Percentiles rank a stretch among this genome's conserved stretches.
Evolutionary conservation across 2,797 vertebrate genomes (phyloP).

Genomic region (Pseudomugil tenellus): DNA sequence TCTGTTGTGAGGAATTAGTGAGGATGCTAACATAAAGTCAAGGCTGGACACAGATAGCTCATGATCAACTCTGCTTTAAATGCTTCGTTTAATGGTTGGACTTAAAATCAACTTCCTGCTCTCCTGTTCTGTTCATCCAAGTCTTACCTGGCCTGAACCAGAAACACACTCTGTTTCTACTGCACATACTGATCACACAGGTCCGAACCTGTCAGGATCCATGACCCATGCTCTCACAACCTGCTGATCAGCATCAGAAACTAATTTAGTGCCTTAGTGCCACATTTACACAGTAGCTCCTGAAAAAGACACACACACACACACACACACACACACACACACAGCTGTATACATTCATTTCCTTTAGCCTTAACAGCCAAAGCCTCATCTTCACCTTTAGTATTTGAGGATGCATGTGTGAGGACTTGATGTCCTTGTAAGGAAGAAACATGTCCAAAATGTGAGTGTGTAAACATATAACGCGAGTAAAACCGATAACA

Average conservation of each 20-base stretch:
- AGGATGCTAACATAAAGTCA: slow-evolving; percentile 18
- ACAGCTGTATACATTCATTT: slow-evolving; percentile 5
- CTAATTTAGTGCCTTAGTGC: not conserved
- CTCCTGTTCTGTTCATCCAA: not conserved
- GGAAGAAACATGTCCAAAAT: not conserved
- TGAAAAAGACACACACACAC: not conserved
- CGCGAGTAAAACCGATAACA: not conserved
- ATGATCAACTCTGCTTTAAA: slow-evolving; percentile 18
- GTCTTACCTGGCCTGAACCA: slow-evolving; percentile 11
- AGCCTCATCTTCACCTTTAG: not conserved
- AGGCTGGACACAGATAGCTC: slow-evolving; percentile 19
- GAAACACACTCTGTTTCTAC: not conserved
- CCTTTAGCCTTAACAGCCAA: not conserved
- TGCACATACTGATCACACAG: not conserved
- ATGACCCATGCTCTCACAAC: slow-evolving; percentile 6
- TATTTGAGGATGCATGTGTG: not conserved
- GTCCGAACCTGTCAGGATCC: slow-evolving; percentile 6
- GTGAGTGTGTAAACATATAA: slow-evolving; percentile 2
- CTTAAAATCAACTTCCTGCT: slow-evolving; percentile 12
- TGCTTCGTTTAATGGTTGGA: slow-evolving; percentile 29
- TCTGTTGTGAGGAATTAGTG: too few species aligned
- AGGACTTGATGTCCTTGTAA: not conserved
- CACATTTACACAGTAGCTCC: not conserved
- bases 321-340: not conserved
- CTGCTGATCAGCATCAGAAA: slow-evolving; percentile 35